Evolutionary conservation across 1,140 invertebrate genomes (phyloP), one percentile per base, ranked within the genome.

Genomic region (Scaptomyza graminum): DNA sequence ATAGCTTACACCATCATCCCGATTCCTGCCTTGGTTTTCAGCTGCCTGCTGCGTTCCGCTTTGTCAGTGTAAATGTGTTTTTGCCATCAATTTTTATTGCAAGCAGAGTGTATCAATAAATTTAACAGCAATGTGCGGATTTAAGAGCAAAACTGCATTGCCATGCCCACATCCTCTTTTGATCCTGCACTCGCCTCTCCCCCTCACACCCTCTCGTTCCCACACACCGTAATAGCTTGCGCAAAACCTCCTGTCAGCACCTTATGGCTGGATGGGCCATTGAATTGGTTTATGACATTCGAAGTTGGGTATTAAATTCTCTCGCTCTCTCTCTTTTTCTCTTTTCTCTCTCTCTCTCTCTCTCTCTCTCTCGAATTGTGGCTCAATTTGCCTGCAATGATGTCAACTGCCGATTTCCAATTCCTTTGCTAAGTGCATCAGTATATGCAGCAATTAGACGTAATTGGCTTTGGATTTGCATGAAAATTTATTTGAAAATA

Each of bases 31-130:
- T 31, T 7, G 8, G 9, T 6, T 22, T 7, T 37, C 3, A n/a
- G 9, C 31, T 11, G 28, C 61, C 54, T 22, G 65, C 47, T 70
- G 76, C 55, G 37, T 46, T 13, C 49, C 46, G 59, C 55, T 61
- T 39, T 74, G 56, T 55, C 61, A 64, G 73, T 81, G 79, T 76
- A 85, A 85, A 87, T 87, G 79, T 87, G 82, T 83, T 87, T 87
- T 82, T 72, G 75, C 83, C 82, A 87, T 87, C 79, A 82, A 87
- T 87, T 87, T 87, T 87, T 87, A 87, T 87, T 79, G 82, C 83
- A 47, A 88, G 79, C 68, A 83, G 79, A 88, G 83, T 87, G 82
- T 88, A 83, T 87, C 82, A 88, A 87, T 87, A 87, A 87, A 87
- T 87, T 87, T 79, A 68, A 87, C 75, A 87, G 78, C 70, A 87